A percentile compares a stretch with the other conserved stretches of the same genome.
phyloP scores from a whole-genome alignment of 2,888 invertebrate genomes.

The Panopea generosa region DNA sequence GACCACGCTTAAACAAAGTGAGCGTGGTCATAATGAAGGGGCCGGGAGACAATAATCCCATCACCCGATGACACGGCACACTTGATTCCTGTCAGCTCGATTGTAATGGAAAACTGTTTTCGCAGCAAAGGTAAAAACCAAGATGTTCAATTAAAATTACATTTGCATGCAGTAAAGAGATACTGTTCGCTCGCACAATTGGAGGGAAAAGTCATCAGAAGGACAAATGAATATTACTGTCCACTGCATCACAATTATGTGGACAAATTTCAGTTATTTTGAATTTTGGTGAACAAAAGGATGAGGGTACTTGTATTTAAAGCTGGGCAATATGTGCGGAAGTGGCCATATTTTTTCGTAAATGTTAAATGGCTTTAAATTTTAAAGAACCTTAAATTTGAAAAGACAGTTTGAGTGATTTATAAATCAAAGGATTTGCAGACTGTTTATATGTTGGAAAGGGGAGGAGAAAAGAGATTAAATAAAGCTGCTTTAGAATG shows the following conservation, averaged over 20 bases:
- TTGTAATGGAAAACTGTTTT: conserved; percentile 61
- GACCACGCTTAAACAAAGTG: conserved; percentile 66
- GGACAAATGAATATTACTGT: conserved; percentile 62
- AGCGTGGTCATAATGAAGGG: conserved; percentile 60
- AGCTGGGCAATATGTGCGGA: conserved; percentile 46
- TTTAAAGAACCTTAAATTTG: conserved; percentile 50
- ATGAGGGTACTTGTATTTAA: conserved; percentile 42
- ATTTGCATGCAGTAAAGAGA: conserved; percentile 57
- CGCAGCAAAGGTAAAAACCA: conserved; percentile 62
- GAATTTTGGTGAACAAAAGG: conserved; percentile 50
- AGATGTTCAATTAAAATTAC: conserved; percentile 68
- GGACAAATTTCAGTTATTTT: conserved; percentile 55
- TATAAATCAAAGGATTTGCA: conserved; percentile 49
- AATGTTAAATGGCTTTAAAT: conserved; percentile 56
- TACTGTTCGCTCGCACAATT: conserved; percentile 47
- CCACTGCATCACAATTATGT: conserved; percentile 63
- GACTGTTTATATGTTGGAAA: too few species aligned
- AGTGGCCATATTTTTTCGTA: conserved; percentile 60
- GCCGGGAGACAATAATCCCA: conserved; percentile 61
- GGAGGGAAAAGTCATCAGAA: conserved; percentile 53
- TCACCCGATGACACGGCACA: conserved; percentile 50
- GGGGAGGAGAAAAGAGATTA: too few species aligned
- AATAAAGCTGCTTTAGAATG: too few species aligned
- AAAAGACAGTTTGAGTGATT: conserved; percentile 47
- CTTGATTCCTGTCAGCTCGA: conserved; percentile 55